Evolutionary conservation across 2,888 invertebrate genomes (phyloP), one percentile per base, ranked within the genome.

Genomic region (Galerucella pusilla): DNA sequence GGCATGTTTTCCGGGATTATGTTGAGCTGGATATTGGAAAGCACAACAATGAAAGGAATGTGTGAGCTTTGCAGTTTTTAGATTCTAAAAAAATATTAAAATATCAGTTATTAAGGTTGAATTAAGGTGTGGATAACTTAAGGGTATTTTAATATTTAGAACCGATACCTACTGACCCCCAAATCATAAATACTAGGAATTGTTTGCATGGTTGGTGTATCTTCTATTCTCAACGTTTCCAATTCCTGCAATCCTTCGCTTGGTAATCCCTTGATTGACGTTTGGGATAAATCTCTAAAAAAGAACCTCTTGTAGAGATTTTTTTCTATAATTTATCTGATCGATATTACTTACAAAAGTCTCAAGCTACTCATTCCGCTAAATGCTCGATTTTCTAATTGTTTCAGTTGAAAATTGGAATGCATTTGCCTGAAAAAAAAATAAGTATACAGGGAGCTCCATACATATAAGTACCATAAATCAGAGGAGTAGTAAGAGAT

Each of bases 21-120:
- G 96, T 11, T 93, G 91, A 79, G 93, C 93, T 0, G 96, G 96
- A 85, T 92, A 94, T 83, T 92, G 91, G 87, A 96, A 96, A 9
- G 96, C 96, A 86, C 97, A 97, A 88, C 97, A 97, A 84, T 97
- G 96, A 87, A 96, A 96, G 68, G 95, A 93, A 86, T 96, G 96
- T 0, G 96, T 96, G 75, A 97, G 88, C 84, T 90, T 90, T 0
- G 94, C 94, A 83, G 90, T 90, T 85, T 92, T 90, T 77, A 95
- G 87, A 84, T 90, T 90, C 94, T 94, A 86, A 4, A 80, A 61
- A 71, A 71, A 68, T 54, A 59, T 69, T 25, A 6, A 16, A 12
- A 52, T 54, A 25, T 9, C 52, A 20, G 7, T 28, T 6, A 25
- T 54, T 52, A 28, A 28, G 14, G 7, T 20, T 20, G 20, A 20